Evolutionary conservation across 2,888 invertebrate species (phyloP).

Genomic region (Rotaria macrura): DNA sequence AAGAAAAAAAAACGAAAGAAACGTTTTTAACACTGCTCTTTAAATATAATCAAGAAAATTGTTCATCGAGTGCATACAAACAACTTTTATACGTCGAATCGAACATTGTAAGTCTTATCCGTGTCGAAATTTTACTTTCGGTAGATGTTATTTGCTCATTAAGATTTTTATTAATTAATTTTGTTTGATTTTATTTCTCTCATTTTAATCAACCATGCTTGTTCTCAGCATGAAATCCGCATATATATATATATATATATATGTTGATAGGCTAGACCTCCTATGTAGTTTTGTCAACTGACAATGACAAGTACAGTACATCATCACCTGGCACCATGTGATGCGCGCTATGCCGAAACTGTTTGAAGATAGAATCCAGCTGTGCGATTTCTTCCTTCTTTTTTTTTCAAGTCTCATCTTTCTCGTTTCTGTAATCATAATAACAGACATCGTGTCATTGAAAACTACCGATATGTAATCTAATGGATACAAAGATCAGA

Average conservation of each 20-base stretch:
- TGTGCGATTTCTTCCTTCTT: background rate
- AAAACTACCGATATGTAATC: conserved; percentile 6
- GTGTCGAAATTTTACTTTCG: no score
- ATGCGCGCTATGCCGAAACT: background rate
- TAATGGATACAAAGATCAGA: background rate
- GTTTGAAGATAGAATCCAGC: background rate
- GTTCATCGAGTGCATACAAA: background rate
- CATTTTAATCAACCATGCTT: background rate
- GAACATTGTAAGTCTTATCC: background rate
- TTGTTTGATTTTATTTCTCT: background rate
- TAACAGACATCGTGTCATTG: conserved; percentile 3
- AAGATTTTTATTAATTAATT: background rate
- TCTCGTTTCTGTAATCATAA: background rate
- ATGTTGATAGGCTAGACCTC: background rate
- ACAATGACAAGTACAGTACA: background rate
- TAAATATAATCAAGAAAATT: background rate
- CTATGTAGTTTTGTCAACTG: conserved; percentile 3
- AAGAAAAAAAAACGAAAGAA: background rate
- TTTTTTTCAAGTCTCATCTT: background rate
- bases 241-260: background rate
- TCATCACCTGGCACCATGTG: conserved; percentile 1
- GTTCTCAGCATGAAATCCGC: background rate
- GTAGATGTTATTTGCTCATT: no score
- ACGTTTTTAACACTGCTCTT: background rate
- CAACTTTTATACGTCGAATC: background rate